Base-by-base conservation (phyloP, 1,140 invertebrate genomes). In the Whitmania pigra region DNA sequence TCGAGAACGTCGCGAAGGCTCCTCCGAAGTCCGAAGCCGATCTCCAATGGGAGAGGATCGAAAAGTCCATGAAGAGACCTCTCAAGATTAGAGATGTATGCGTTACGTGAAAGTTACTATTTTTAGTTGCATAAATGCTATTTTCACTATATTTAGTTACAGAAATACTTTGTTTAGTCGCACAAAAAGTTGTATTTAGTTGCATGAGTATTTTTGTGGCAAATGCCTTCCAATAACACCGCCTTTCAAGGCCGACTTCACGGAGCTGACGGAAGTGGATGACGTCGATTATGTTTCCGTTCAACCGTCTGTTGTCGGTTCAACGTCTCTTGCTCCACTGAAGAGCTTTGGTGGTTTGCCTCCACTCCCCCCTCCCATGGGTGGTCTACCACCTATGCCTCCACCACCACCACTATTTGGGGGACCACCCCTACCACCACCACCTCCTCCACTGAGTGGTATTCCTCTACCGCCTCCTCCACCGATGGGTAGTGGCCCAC, bases 31-130 rank as follows among this genome's bases (percentile, higher is more conserved):
- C 91, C 0, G 92, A 95, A 82, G 93, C 90, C 78, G 93, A 96
- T 78, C 82, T 95, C 0, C 90, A 93, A 77, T 98, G 95, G 95
- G 93, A 97, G 77, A 90, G 93, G 76, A 81, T 94, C 71, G 87
- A 91, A 29, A 88, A 88, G 43, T 88, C 88, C 74, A 82, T 94
- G 71, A 88, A 89, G 72, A 84, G 94, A 75, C 88, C 92, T 0
- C 84, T 98, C 63, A 88, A 89, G 76, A 87, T 99, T 17, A 96
- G 94, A 80, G 94, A 97, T 82, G 84, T 98, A 40, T 79, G 78
- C 36, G 87, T 87, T 73, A 87, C 88, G 29, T 82, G 81, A 57
- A 84, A 85, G n/a, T n/a, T n/a, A 72, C 2, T 2, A 36, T 36
- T 76, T 77, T 43, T 80, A 85, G 75, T 75, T 80, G 63, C 78